Base-by-base conservation (phyloP, 2,113 vertebrate genomes). In the Pseudois nayaur region DNA sequence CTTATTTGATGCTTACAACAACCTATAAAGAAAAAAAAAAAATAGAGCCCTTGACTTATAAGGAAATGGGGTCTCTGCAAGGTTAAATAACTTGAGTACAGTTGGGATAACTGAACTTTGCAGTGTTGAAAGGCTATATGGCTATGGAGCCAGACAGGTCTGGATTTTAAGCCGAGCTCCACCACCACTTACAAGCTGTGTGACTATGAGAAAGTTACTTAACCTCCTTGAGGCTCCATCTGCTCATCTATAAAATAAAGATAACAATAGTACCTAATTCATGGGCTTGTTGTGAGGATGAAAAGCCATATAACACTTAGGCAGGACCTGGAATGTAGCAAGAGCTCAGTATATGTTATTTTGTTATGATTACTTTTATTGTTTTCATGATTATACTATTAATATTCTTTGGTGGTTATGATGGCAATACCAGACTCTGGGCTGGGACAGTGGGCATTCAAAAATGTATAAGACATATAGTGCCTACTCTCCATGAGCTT, bases 341-440 rank as follows among this genome's bases (percentile, higher is more conserved):
- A 93, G 50, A 86, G 14, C 64, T 96, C 62, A 90, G 60, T 71
- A 94, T 50, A 76, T 95, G n/a, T 94, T 90, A 71, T 48, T 87
- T 25, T 87, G n/a, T 86, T 84, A n/a, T 92, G 76, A 84, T n/a
- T 62, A 59, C 25, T 90, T 88, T 64, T 85, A 15, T 94, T 91
- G 4, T 59, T 89, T 33, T 82, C 11, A 16, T 31, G 60, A 67
- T 57, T 62, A 33, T 57, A 57, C 4, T 33, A 8, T 91, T 89
- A 89, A 89, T 92, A 94, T 45, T 52, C 25, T 90, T 96, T 71
- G 23, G 50, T 83, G n/a, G 78, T 87, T 50, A 60, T 33, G 9
- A 76, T 85, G 40, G 27, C 27, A 67, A 9, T 55, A n/a, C 45
- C 87, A 93, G 52, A 36, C 15, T 52, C 50, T 79, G 59, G 64